Evolutionary conservation across 2,888 invertebrate genomes (phyloP).

Genomic region (Creontiades dilutus): DNA sequence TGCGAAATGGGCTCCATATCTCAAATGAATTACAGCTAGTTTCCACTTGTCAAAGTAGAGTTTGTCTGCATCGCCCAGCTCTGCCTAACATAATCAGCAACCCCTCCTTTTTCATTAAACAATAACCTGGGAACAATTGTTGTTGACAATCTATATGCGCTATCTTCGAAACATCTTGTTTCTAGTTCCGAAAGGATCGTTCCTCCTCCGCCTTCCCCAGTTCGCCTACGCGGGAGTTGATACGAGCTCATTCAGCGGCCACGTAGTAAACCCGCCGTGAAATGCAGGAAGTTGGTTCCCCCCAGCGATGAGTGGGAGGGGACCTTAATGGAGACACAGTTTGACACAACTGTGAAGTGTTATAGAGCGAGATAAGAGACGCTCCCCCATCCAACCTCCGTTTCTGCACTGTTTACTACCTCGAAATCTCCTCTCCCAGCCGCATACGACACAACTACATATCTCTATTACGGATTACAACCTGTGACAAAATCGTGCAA

Average conservation of each 20-base stretch:
- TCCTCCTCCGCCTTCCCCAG: neutral
- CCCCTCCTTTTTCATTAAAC: neutral
- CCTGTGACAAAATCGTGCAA: no score
- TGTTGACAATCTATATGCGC: neutral
- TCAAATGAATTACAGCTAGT: constrained; percentile 35
- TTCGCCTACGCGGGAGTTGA: neutral
- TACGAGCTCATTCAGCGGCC: constrained; percentile 38
- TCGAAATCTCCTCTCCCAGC: neutral
- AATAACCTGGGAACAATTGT: neutral
- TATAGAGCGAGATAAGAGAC: neutral
- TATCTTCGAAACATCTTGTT: constrained; percentile 24
- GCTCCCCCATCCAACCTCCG: neutral
- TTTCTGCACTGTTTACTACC: neutral
- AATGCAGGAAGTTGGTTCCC: neutral
- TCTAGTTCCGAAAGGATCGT: constrained; percentile 1
- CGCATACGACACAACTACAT: no score
- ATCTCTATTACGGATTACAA: no score
- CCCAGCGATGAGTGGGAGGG: neutral
- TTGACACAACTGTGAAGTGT: neutral
- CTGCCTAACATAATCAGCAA: neutral
- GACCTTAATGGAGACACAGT: neutral
- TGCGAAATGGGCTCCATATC: constrained; percentile 4
- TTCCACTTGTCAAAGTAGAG: constrained; percentile 12
- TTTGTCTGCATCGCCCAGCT: neutral
- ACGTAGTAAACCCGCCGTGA: constrained; percentile 11